Percentiles rank a stretch among this genome's conserved stretches.
Evolutionary conservation across 2,797 vertebrate genomes (phyloP).

Genomic region (Pangasius krempfi): DNA sequence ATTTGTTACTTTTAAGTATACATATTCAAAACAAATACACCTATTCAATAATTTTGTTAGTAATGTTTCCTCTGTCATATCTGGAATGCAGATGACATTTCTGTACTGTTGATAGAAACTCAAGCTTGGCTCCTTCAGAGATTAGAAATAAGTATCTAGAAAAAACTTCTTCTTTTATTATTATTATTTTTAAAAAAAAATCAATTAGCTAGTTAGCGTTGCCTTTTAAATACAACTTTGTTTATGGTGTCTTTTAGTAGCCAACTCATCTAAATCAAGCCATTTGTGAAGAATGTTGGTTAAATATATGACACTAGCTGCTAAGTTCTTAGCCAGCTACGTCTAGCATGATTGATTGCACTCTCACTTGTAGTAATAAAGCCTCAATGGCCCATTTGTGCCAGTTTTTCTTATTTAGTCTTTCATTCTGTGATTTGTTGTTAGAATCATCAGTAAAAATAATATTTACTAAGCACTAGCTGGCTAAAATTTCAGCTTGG

Average conservation of each 20-base stretch:
- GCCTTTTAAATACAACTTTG: background rate
- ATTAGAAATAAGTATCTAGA: background rate
- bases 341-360: background rate
- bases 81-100: background rate
- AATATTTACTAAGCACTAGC: background rate
- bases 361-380: background rate
- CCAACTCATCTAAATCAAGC: background rate
- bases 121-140: background rate
- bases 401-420: background rate
- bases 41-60: background rate
- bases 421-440: background rate
- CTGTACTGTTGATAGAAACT: background rate
- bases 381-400: background rate
- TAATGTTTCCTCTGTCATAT: background rate
- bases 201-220: background rate
- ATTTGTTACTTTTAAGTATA: background rate
- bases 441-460: background rate
- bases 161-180: background rate
- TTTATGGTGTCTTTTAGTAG: background rate
- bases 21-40: background rate
- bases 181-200: too few relatives aligned
- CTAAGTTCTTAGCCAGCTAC: background rate
- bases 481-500: background rate
- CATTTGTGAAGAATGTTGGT: background rate
- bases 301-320: conserved; percentile 4